Percentiles rank a stretch among this genome's conserved stretches.
Conservation (phyloP, 1,140 invertebrate species). For the Euglossa dilemma region DNA sequence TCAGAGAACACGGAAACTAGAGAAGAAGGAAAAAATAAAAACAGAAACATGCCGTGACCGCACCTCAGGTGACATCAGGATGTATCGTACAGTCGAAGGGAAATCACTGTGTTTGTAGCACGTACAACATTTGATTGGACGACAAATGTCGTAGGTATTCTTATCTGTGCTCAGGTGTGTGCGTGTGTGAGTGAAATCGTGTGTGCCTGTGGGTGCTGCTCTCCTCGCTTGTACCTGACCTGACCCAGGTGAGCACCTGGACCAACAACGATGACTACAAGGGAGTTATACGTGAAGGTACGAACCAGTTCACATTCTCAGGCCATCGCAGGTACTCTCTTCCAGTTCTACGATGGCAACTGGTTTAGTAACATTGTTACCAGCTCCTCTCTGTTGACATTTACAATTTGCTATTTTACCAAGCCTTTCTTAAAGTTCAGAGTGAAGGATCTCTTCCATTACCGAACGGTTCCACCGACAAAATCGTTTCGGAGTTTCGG, state of each 20-base stretch:
- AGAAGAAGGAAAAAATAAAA: constrained; percentile 24
- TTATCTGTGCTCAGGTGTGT: constrained; percentile 49
- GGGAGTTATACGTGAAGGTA: constrained; percentile 81
- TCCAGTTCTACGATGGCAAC: constrained; percentile 37
- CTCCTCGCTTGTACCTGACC: constrained; percentile 58
- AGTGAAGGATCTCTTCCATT: constrained; percentile 27
- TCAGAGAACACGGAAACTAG: background rate
- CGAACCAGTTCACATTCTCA: constrained; percentile 10
- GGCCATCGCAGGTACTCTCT: background rate
- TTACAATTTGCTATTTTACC: constrained; percentile 26
- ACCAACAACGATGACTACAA: constrained; percentile 76
- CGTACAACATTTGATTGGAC: constrained; percentile 35
- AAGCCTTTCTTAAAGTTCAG: background rate
- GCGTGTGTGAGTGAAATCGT: constrained; percentile 43
- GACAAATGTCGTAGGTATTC: constrained; percentile 51
- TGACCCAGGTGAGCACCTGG: constrained; percentile 57
- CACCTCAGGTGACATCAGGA: constrained; percentile 44
- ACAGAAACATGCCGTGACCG: constrained; percentile 65
- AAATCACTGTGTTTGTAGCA: constrained; percentile 51
- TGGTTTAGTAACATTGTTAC: constrained; percentile 15
- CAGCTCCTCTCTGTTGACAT: constrained; percentile 30
- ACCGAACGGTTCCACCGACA: background rate
- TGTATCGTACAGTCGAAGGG: constrained; percentile 46
- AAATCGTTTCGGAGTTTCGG: too few relatives aligned
- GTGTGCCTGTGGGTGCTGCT: constrained; percentile 33